Base-by-base conservation (phyloP, 2,888 invertebrate genomes). In the Rhodophaea formosa region DNA sequence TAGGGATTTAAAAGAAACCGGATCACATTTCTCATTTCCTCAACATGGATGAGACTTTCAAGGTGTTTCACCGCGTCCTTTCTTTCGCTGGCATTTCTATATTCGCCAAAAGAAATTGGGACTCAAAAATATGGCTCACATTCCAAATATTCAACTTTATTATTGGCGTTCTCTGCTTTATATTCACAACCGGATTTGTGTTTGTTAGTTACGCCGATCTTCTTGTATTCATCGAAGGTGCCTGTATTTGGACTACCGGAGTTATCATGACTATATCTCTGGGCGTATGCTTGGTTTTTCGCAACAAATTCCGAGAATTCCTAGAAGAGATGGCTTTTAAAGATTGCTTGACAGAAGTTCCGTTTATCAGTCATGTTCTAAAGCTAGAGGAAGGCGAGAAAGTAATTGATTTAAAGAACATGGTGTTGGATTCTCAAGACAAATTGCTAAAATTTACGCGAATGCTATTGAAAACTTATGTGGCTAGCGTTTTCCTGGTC, bases 211-310 rank as follows among this genome's bases (percentile, higher is more conserved):
- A 60, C 1, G 72, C 76, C 0, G 69, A 91, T 57, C 62, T 84
- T 0, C 61, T 78, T 0, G 54, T 82, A 1, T 84, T 82, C 52
- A 88, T 89, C n/a, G 79, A 88, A 71, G 86, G 85, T 0, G 83
- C 86, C n/a, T 85, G 86, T 58, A 79, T 89, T 43, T 91, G 90
- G 88, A 79, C 82, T 0, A 89, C 89, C 0, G 87, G 85, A 1
- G 72, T 86, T 0, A 86, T 88, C 1, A 84, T 88, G 83, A 82
- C 82, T 0, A 83, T 88, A 8, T 80, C 86, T 0, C 65, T 88
- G 3, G 77, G 74, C 0, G 68, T 90, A 1, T 88, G 85, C 17
- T 63, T 88, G 15, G 29, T 79, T 56, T 90, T 83, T 59, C 74
- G 84, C 23, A 71, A 69, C 0, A 64, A 86, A 35, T 84, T 90